Evolutionary conservation across 2,113 vertebrate genomes (phyloP).

Genomic region (Dascyllus trimaculatus): DNA sequence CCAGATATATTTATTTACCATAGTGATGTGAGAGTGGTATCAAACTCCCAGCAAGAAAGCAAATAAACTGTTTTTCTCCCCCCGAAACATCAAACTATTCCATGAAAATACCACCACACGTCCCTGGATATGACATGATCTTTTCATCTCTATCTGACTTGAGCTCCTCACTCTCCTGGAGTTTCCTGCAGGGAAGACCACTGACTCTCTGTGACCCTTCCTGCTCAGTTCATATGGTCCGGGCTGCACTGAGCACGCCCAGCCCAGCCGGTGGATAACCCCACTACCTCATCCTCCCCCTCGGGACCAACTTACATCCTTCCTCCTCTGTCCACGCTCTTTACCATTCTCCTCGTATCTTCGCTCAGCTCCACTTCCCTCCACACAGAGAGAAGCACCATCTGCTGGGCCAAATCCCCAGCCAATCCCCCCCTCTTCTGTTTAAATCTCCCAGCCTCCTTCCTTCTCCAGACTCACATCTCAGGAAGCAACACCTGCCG

Average conservation of each 20-base stretch:
- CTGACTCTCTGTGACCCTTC: constrained; percentile 45
- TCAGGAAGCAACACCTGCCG: constrained; percentile 76
- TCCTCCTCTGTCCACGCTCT: constrained; percentile 66
- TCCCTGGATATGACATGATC: not conserved
- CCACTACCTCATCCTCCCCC: constrained; percentile 70
- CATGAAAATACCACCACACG: not conserved
- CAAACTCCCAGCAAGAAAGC: not conserved
- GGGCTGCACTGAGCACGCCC: constrained; percentile 51
- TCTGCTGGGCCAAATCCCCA: constrained; percentile 71
- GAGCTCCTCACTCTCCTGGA: constrained; percentile 33
- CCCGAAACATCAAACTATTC: not conserved
- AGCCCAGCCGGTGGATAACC: constrained; percentile 72
- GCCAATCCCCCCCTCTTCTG: not conserved
- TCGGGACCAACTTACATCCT: constrained; percentile 72
- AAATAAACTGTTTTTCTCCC: no score
- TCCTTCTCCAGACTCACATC: constrained; percentile 57
- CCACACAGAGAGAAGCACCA: constrained; percentile 66
- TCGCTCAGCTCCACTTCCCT: constrained; percentile 65
- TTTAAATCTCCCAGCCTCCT: constrained; percentile 46
- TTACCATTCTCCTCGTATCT: constrained; percentile 70
- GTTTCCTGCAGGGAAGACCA: constrained; percentile 29
- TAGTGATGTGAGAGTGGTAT: no score
- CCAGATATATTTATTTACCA: no score
- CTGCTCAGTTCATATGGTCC: constrained; percentile 48
- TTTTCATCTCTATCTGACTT: constrained; percentile 28